Conservation (phyloP, 2,888 invertebrate species). For the Melipona bicolor region DNA sequence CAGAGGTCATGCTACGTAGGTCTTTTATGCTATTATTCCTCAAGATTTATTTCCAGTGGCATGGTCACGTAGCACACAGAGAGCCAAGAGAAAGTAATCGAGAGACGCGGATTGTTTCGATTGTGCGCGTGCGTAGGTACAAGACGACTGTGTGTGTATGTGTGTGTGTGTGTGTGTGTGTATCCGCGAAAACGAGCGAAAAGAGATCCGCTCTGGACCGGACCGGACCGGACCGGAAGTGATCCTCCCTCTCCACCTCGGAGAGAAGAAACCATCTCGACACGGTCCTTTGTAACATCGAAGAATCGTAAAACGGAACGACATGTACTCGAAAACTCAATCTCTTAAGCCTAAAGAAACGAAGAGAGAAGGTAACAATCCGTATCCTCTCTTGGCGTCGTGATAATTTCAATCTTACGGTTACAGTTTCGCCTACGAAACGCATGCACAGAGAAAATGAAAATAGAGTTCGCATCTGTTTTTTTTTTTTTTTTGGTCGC, state of each 20-base stretch:
- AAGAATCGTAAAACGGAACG: background rate
- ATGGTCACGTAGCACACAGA: slow-evolving; percentile 63
- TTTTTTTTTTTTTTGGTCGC: background rate
- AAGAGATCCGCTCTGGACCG: background rate
- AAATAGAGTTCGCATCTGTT: background rate
- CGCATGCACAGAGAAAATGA: slow-evolving; percentile 1
- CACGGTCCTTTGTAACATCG: background rate
- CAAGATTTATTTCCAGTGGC: slow-evolving; percentile 60
- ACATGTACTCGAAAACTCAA: background rate
- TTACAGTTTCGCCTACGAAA: background rate
- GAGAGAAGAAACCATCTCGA: background rate
- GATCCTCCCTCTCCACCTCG: slow-evolving; percentile 1
- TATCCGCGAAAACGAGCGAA: background rate
- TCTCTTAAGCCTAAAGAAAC: slow-evolving; percentile 11
- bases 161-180: background rate
- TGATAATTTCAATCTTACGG: background rate
- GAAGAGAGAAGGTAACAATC: slow-evolving; percentile 13
- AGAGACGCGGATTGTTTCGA: slow-evolving; percentile 49
- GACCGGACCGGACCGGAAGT: slow-evolving; percentile 2
- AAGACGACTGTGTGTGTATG: background rate
- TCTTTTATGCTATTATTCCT: slow-evolving; percentile 47
- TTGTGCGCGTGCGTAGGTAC: slow-evolving; percentile 54
- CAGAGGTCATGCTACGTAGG: slow-evolving; percentile 23
- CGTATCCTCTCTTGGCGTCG: slow-evolving; percentile 7
- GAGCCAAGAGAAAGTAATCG: slow-evolving; percentile 38